Evolutionary conservation across 2,888 invertebrate species (phyloP), one percentile per base, ranked within the genome.

Genomic region (Stenodema calcarata): DNA sequence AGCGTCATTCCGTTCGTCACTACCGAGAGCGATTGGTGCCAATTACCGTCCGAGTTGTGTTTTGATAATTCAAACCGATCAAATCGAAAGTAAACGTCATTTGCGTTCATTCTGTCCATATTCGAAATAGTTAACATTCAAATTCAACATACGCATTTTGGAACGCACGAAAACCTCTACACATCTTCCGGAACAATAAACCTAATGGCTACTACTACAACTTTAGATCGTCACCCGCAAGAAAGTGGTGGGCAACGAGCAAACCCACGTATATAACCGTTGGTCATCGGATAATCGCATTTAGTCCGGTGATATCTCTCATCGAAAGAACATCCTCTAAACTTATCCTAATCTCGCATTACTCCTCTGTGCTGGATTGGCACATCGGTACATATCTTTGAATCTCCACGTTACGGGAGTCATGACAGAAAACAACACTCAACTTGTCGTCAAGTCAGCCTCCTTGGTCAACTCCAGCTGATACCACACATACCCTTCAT

Each of bases 231-330:
- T 82, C 41, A n/a, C 35, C 1, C 69, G 82, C 69, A 41, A 18
- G 35, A 27, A 42, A 78, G 78, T 42, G 78, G 69, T 28, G 82
- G 62, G 23, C 69, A 69, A 18, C 35, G 69, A 23, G 27, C 23
- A 62, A 62, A 23, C 12, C 54, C 69, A 18, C 69, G 82, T 84
- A 84, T 84, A 84, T 84, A 84, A 84, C 54, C 9, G 84, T 28
- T 73, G 84, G 0, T 16, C 27, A 75, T 35, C 73, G 84, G 18
- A 28, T 54, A 73, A 84, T 73, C 84, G 12, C 84, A 75, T 84
- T 84, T 84, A 84, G 84, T 84, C 50, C 84, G 84, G 84, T 75
- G 84, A 84, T 84, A 84, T 84, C 84, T 42, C 70, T 11, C 44
- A 44, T 23, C 7, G 78, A 44, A 78, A 23, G 44, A 78, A 44